Evolutionary conservation across 2,113 vertebrate species (phyloP).

Genomic region (Bubalus kerabau): DNA sequence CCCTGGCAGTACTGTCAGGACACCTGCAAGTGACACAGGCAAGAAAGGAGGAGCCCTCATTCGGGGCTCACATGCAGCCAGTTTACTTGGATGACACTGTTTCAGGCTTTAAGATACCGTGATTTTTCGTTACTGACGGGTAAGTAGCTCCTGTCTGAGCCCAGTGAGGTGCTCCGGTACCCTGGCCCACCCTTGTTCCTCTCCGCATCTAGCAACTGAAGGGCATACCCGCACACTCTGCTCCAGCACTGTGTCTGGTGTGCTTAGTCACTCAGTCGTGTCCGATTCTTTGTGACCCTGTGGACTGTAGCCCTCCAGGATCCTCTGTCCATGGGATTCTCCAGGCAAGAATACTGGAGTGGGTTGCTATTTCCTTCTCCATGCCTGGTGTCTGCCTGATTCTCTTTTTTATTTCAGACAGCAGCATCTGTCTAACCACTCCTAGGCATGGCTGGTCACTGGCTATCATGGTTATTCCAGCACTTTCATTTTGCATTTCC

Average conservation of each 20-base stretch:
- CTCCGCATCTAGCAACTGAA: neutral
- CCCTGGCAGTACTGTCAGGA: neutral
- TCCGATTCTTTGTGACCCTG: neutral
- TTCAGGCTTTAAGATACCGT: neutral
- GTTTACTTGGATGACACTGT: neutral
- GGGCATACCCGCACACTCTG: neutral
- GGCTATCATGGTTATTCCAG: neutral
- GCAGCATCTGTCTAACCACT: neutral
- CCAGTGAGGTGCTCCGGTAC: neutral
- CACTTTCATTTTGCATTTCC: neutral
- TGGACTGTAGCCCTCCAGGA: neutral
- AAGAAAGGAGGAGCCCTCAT: neutral
- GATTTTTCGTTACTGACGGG: neutral
- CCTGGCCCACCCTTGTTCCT: neutral
- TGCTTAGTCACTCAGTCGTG: neutral
- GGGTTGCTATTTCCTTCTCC: neutral
- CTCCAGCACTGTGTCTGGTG: neutral
- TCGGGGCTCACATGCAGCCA: neutral
- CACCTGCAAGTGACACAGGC: neutral
- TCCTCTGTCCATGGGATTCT: neutral
- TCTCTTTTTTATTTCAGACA: neutral
- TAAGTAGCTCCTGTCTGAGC: neutral
- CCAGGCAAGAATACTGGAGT: neutral
- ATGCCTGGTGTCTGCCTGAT: neutral
- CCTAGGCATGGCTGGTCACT: neutral